A percentile compares a stretch with the other conserved stretches of the same genome.
phyloP scores from a whole-genome alignment of 2,888 invertebrate species.

The Patella ulyssiponensis region DNA sequence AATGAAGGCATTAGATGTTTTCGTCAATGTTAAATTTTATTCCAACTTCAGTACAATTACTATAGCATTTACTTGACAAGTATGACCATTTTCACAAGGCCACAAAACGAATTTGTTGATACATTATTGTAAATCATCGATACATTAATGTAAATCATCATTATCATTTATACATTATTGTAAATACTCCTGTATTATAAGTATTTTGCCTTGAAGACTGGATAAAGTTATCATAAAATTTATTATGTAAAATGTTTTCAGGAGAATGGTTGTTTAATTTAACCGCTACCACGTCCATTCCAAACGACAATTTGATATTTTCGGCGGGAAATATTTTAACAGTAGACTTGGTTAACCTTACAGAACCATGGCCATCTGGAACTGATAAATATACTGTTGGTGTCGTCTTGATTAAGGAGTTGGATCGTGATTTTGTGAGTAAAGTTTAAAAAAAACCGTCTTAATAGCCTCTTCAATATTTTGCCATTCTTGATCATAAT shows the following conservation, averaged over 20 bases:
- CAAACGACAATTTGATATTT: conserved; percentile 20
- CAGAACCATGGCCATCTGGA: not conserved
- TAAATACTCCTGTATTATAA: no score
- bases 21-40: no score
- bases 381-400: not conserved
- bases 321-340: conserved; percentile 1
- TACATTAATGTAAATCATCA: no score
- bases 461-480: not conserved
- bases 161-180: no score
- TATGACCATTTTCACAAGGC: no score
- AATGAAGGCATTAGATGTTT: no score
- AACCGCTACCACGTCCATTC: not conserved
- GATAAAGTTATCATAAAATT: no score
- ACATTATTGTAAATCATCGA: no score
- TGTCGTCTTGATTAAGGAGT: conserved; percentile 12
- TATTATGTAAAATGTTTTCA: not conserved
- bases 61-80: no score
- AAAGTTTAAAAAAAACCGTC: not conserved
- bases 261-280: conserved; percentile 11
- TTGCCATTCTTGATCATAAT: not conserved
- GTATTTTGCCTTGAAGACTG: no score
- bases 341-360: conserved; percentile 20
- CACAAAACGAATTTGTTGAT: no score
- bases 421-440: conserved; percentile 33
- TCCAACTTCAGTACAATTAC: no score